phyloP scores from a whole-genome alignment of 2,888 invertebrate species.

The Oegoconia quadripuncta region DNA sequence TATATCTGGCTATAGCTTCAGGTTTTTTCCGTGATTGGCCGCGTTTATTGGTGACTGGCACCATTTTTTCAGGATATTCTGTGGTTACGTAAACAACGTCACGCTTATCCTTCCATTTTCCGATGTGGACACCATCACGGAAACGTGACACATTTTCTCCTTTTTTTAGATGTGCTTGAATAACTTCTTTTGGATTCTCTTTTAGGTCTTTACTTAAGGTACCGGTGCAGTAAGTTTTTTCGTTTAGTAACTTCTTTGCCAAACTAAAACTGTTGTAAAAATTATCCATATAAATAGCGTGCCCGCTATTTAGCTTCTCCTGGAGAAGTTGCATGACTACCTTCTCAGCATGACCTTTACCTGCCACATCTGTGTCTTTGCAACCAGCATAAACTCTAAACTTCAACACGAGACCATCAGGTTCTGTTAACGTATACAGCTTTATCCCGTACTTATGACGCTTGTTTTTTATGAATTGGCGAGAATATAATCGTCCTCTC shows the following conservation, averaged over 20 bases:
- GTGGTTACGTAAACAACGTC: slow-evolving; percentile 19
- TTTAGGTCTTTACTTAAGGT: slow-evolving; percentile 32
- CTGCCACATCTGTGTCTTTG: slow-evolving; percentile 13
- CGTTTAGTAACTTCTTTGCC: slow-evolving; percentile 2
- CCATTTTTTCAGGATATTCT: slow-evolving; percentile 18
- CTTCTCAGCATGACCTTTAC: slow-evolving; percentile 9
- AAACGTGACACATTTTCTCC: slow-evolving; percentile 26
- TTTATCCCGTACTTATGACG: no score
- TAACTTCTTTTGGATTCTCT: slow-evolving; percentile 26
- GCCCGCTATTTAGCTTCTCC: slow-evolving; percentile 4
- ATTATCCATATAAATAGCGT: slow-evolving; percentile 12
- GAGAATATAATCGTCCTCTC: slow-evolving; percentile 31
- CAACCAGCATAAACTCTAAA: slow-evolving; percentile 23
- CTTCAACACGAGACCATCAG: slow-evolving; percentile 26
- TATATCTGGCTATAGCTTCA: slow-evolving; percentile 18
- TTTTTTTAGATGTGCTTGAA: slow-evolving; percentile 19
- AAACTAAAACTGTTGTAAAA: slow-evolving; percentile 9
- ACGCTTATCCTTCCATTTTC: slow-evolving; percentile 21
- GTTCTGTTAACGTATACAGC: slow-evolving; percentile 38
- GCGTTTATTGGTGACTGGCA: slow-evolving; percentile 18
- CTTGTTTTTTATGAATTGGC: slow-evolving; percentile 41
- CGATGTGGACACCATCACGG: slow-evolving; percentile 9
- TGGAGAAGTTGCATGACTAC: slow-evolving; percentile 7
- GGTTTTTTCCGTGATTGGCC: slow-evolving; percentile 19
- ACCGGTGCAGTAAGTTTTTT: slow-evolving; percentile 33